Conservation (phyloP, 2,113 vertebrate genomes). For the Scartelaos histophorus region DNA sequence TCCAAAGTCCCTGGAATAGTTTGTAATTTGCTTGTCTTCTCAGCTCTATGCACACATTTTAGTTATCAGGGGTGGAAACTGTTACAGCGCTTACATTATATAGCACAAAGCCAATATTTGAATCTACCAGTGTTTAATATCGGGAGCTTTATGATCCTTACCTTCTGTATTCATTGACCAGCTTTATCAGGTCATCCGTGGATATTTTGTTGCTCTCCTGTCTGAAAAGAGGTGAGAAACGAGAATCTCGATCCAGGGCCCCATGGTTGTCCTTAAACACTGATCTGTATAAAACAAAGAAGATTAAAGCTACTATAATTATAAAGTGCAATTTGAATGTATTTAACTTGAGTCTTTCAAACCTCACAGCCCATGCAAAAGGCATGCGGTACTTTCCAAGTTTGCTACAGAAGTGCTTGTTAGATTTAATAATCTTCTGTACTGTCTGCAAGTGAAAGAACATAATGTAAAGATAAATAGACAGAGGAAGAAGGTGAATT, state of each 20-base stretch:
- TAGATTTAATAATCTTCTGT: constrained; percentile 94
- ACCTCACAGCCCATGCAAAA: constrained; percentile 98
- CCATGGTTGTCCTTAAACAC: constrained; percentile 97
- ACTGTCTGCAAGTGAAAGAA: constrained; percentile 77
- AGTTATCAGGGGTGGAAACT: not conserved
- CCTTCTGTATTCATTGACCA: constrained; percentile 91
- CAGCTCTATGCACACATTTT: constrained; percentile 77
- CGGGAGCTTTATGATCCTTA: constrained; percentile 49
- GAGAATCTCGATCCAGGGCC: constrained; percentile 90
- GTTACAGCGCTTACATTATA: not conserved
- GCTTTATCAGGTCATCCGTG: constrained; percentile 91
- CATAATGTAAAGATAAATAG: not conserved
- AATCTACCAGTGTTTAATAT: not conserved
- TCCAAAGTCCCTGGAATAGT: constrained; percentile 91
- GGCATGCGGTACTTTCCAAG: constrained; percentile 97
- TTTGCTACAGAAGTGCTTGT: constrained; percentile 94
- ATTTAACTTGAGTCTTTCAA: constrained; percentile 17
- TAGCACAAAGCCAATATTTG: not conserved
- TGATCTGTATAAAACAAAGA: constrained; percentile 71
- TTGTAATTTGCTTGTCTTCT: constrained; percentile 94
- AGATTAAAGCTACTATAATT: not conserved
- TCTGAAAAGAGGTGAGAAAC: constrained; percentile 95
- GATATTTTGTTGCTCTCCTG: constrained; percentile 97
- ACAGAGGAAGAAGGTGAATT: constrained; percentile 6
- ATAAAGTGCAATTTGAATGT: too few relatives aligned